Evolutionary conservation across 2,888 invertebrate genomes (phyloP).

Genomic region (Mesorhabditis sp.): DNA sequence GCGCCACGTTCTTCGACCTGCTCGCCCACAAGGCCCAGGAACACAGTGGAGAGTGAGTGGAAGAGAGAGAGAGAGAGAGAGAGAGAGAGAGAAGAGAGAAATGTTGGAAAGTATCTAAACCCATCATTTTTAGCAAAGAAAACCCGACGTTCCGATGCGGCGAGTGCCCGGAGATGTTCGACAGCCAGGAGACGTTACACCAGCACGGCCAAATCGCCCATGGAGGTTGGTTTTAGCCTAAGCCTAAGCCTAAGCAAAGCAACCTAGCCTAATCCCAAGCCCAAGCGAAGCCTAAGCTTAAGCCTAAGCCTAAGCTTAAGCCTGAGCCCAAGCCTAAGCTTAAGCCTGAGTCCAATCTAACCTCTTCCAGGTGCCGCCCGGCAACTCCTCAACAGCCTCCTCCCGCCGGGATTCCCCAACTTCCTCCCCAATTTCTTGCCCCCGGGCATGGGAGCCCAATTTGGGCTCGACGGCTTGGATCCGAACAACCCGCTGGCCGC

Average conservation of each 20-base stretch:
- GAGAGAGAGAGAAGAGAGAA: not conserved
- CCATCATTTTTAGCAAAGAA: constrained; percentile 7
- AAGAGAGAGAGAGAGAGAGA: not conserved
- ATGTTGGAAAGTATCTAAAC: not conserved
- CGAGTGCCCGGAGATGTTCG: constrained; percentile 95
- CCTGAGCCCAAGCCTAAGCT: not conserved
- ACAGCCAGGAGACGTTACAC: constrained; percentile 95
- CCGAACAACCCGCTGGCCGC: not conserved
- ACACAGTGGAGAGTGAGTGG: constrained; percentile 12
- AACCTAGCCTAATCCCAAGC: too few relatives aligned
- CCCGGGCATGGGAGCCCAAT: constrained; percentile 8
- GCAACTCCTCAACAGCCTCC: constrained; percentile 7
- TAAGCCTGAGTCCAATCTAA: not conserved
- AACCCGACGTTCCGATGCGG: constrained; percentile 78
- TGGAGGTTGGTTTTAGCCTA: constrained; percentile 71
- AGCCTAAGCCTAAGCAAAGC: not conserved
- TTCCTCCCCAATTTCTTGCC: constrained; percentile 11
- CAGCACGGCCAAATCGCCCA: constrained; percentile 97
- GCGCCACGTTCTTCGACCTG: constrained; percentile 14
- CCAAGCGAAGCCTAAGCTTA: not conserved
- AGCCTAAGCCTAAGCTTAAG: not conserved
- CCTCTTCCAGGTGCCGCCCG: constrained; percentile 57
- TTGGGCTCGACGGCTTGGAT: not conserved
- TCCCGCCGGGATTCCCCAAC: constrained; percentile 9
- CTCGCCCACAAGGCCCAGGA: constrained; percentile 22